These are phyloP conservation scores for Seriola aureovittata DNA, from an alignment of 2,113 vertebrate species.

Conservation along the genomic window DNA sequence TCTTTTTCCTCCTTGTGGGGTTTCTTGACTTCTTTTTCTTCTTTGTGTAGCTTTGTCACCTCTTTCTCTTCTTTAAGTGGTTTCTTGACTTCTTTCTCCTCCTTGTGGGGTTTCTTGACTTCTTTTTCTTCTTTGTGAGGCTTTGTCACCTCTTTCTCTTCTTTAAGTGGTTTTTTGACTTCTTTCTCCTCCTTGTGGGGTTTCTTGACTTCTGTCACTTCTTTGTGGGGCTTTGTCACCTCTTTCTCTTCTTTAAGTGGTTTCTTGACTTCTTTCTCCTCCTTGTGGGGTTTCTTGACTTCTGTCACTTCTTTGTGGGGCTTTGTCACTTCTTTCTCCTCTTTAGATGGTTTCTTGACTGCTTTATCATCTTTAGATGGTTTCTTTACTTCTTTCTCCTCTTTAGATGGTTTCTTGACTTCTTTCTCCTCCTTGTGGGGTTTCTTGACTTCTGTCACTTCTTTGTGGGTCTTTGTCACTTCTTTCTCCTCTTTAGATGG, in stretches of 20 bases:
- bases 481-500: neutral
- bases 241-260: no score
- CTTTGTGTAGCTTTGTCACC: neutral
- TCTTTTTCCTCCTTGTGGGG: neutral
- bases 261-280: neutral
- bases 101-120: no score
- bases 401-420: neutral
- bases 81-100: no score
- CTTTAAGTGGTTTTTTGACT: neutral
- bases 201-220: no score
- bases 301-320: constrained; percentile 10
- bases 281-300: neutral
- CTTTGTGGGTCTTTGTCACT: neutral
- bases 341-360: neutral
- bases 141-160: neutral
- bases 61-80: no score
- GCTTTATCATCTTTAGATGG: neutral
- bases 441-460: neutral
- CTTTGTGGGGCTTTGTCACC: no score
- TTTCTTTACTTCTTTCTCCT: neutral
- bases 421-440: neutral
- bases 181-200: no score
- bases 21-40: neutral
- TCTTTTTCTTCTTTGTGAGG: no score
- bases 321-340: neutral